A percentile compares a stretch with the other conserved stretches of the same genome.
Conservation (phyloP, 2,888 invertebrate species). For the Muscina levida region DNA sequence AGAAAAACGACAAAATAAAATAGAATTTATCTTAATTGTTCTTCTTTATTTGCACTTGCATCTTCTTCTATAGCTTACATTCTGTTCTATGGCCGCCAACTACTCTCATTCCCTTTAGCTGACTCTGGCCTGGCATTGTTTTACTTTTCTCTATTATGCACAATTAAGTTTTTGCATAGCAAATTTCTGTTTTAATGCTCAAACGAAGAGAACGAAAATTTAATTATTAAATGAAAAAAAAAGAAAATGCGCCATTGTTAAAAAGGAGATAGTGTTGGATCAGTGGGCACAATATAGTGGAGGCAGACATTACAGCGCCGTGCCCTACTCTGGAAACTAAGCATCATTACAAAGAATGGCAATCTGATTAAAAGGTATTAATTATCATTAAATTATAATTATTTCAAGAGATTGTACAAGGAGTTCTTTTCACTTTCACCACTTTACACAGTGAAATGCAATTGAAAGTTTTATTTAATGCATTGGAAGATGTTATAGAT, state of each 20-base stretch:
- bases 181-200: constrained; percentile 18
- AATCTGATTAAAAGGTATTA: constrained; percentile 38
- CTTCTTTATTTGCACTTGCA: constrained; percentile 8
- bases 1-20: background rate
- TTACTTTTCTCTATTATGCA: constrained; percentile 29
- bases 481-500: no score
- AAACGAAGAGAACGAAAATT: background rate
- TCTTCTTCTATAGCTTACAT: background rate
- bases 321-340: no score
- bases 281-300: background rate
- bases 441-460: no score
- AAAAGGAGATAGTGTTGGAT: no score
- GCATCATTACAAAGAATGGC: no score
- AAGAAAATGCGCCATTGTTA: background rate
- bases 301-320: no score
- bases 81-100: constrained; percentile 12
- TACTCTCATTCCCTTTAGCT: background rate
- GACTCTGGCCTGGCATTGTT: no score
- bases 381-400: constrained; percentile 38
- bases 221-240: constrained; percentile 28
- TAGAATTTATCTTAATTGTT: constrained; percentile 25
- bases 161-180: constrained; percentile 33
- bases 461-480: background rate
- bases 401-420: constrained; percentile 33
- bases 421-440: no score